Evolutionary conservation across 2,113 vertebrate genomes (phyloP).

Genomic region (Syngnathoides biaculeatus): DNA sequence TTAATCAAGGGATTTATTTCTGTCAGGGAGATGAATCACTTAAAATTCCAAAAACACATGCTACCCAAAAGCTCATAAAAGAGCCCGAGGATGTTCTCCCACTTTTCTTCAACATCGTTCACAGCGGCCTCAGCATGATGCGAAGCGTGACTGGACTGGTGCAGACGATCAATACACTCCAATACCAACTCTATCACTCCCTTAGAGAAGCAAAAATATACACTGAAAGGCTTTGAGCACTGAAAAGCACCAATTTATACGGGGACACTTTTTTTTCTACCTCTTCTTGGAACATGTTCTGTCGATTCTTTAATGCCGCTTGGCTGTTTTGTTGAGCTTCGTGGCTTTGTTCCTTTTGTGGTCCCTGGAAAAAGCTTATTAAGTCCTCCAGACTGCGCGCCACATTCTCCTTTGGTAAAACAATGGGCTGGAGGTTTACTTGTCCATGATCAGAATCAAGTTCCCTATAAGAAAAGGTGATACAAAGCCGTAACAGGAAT

Average conservation of each 20-base stretch:
- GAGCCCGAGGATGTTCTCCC: slow-evolving; percentile 82
- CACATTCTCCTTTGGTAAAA: slow-evolving; percentile 77
- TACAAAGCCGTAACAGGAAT: background rate
- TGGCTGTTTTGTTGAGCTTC: slow-evolving; percentile 82
- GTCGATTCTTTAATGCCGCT: slow-evolving; percentile 82
- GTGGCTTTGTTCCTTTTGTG: slow-evolving; percentile 77
- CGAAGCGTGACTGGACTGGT: slow-evolving; percentile 79
- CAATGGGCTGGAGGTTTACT: slow-evolving; percentile 57
- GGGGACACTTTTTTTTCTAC: slow-evolving; percentile 56
- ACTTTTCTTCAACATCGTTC: slow-evolving; percentile 79
- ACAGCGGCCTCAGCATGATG: slow-evolving; percentile 81
- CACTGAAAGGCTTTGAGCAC: background rate
- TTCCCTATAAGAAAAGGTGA: slow-evolving; percentile 66
- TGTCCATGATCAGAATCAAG: slow-evolving; percentile 81
- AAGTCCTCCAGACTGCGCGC: slow-evolving; percentile 84
- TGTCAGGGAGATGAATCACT: background rate
- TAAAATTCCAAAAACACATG: slow-evolving; percentile 16
- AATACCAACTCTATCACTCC: slow-evolving; percentile 88
- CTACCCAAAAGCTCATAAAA: slow-evolving; percentile 92
- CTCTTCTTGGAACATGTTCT: slow-evolving; percentile 96
- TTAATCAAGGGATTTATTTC: background rate
- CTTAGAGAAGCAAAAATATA: slow-evolving; percentile 57
- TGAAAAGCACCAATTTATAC: background rate
- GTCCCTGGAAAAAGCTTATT: slow-evolving; percentile 84
- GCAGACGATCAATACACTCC: slow-evolving; percentile 89